These are phyloP conservation scores for Rhinichthys klamathensis DNA, from an alignment of 2,113 vertebrate genomes.

Conservation along the genomic window DNA sequence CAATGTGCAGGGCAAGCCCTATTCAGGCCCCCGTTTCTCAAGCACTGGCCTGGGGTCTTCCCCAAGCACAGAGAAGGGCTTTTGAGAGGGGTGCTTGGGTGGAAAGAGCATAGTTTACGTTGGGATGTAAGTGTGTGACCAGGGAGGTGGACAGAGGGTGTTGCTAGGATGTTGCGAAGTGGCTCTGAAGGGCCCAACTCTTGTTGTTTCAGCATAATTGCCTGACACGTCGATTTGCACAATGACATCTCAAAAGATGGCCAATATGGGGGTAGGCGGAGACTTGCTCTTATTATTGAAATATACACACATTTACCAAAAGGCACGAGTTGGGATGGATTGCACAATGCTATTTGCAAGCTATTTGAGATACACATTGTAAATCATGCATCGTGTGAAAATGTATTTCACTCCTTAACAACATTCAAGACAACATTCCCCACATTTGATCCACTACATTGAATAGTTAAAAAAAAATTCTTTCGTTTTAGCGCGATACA, in stretches of 20 bases:
- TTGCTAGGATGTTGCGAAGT: slow-evolving; percentile 74
- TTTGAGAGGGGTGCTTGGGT: slow-evolving; percentile 59
- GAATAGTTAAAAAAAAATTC: too few species aligned
- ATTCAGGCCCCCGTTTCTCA: slow-evolving; percentile 75
- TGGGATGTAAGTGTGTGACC: slow-evolving; percentile 68
- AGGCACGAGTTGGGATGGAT: background rate
- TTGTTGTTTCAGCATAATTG: slow-evolving; percentile 65
- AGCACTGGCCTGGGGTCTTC: slow-evolving; percentile 72
- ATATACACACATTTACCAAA: slow-evolving; percentile 14
- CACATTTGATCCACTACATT: background rate
- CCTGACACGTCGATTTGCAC: slow-evolving; percentile 53
- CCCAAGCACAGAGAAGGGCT: slow-evolving; percentile 71
- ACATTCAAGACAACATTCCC: background rate
- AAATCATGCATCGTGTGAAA: background rate
- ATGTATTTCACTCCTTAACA: background rate
- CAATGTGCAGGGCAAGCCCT: slow-evolving; percentile 72
- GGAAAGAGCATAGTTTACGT: slow-evolving; percentile 45
- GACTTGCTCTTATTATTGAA: slow-evolving; percentile 56
- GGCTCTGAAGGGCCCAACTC: slow-evolving; percentile 66
- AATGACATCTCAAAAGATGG: slow-evolving; percentile 70
- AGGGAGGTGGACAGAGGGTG: slow-evolving; percentile 63
- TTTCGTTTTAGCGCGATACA: too few species aligned
- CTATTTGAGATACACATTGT: background rate
- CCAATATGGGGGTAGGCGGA: slow-evolving; percentile 55
- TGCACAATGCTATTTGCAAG: background rate